These are phyloP conservation scores for Leuciscus idus DNA, from an alignment of 2,113 vertebrate genomes.

Conservation along the genomic window DNA sequence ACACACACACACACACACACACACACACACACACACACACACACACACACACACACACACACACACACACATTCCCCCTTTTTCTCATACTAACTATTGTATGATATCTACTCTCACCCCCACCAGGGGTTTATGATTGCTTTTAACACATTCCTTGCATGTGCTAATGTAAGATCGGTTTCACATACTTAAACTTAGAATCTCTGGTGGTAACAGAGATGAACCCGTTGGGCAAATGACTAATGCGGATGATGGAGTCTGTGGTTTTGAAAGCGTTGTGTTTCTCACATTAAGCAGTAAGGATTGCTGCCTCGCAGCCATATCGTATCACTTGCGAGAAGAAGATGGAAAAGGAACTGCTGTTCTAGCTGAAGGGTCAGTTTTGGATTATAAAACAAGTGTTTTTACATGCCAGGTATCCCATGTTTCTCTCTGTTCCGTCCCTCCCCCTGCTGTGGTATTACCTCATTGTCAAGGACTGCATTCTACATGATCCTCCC, in stretches of 20 bases:
- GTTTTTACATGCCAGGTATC: background rate
- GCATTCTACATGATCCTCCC: too few relatives aligned
- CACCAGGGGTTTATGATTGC: slow-evolving; percentile 13
- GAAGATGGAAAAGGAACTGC: background rate
- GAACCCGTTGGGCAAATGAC: background rate
- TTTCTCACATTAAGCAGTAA: slow-evolving; percentile 66
- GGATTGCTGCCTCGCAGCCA: slow-evolving; percentile 68
- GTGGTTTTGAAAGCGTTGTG: slow-evolving; percentile 68
- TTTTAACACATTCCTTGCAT: slow-evolving; percentile 34
- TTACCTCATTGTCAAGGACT: background rate
- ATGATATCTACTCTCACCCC: background rate
- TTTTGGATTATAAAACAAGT: background rate
- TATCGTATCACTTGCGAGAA: slow-evolving; percentile 66
- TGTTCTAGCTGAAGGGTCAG: slow-evolving; percentile 15
- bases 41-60: too few relatives aligned
- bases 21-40: too few relatives aligned
- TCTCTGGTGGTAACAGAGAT: background rate
- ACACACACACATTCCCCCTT: background rate
- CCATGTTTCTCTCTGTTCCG: background rate
- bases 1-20: too few relatives aligned
- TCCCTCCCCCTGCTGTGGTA: background rate
- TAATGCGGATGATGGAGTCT: slow-evolving; percentile 51
- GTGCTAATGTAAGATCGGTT: slow-evolving; percentile 22
- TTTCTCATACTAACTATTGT: slow-evolving; percentile 10
- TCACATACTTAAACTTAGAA: background rate